Percentiles rank a stretch among this genome's conserved stretches.
These are phyloP conservation scores for Bombus pascuorum DNA, from an alignment of 1,140 invertebrate species.

Conservation along the genomic window DNA sequence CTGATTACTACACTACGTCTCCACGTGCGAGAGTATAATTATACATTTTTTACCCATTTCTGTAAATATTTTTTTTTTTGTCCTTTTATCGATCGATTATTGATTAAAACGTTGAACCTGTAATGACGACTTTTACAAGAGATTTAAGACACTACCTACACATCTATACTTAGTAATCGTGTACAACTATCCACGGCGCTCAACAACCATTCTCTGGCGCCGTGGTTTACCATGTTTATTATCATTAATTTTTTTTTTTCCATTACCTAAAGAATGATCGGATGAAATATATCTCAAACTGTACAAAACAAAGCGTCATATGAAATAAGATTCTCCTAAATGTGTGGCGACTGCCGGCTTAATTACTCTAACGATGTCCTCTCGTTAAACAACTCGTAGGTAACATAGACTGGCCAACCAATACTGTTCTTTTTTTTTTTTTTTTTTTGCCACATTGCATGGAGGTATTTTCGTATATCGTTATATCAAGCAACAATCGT, in stretches of 20 bases:
- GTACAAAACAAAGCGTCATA: conserved; percentile 63
- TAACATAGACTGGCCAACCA: conserved; percentile 69
- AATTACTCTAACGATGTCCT: conserved; percentile 34
- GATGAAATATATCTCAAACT: conserved; percentile 61
- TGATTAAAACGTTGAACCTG: conserved; percentile 75
- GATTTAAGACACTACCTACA: conserved; percentile 75
- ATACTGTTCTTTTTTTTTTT: conserved; percentile 57
- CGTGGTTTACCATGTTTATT: conserved; percentile 1
- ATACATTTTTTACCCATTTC: conserved; percentile 42
- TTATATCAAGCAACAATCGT: not conserved
- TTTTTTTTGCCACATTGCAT: not conserved
- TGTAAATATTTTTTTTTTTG: conserved; percentile 53
- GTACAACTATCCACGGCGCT: conserved; percentile 56
- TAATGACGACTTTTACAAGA: conserved; percentile 72
- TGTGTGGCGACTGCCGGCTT: conserved; percentile 51
- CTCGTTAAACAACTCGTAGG: conserved; percentile 71
- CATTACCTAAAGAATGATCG: conserved; percentile 40
- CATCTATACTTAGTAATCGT: conserved; percentile 60
- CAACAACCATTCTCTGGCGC: not conserved
- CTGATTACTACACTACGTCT: conserved; percentile 70
- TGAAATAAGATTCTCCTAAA: conserved; percentile 59
- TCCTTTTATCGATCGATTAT: conserved; percentile 35
- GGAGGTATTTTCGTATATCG: not conserved
- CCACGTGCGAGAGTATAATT: conserved; percentile 62
- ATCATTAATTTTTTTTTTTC: not conserved